phyloP scores from a whole-genome alignment of 2,888 invertebrate species.

The Troides helena region DNA sequence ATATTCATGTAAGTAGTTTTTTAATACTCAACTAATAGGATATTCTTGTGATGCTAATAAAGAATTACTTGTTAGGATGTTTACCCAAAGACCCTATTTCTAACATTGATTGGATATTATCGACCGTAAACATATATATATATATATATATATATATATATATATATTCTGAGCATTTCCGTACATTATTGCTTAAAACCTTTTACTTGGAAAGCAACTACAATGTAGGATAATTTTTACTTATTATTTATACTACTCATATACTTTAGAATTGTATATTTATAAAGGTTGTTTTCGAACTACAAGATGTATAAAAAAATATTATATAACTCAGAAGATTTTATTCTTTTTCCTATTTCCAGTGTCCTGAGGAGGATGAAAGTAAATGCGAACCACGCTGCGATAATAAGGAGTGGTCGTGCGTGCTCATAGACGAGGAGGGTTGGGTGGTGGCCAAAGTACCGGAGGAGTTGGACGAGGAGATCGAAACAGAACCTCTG shows the following conservation, averaged over 20 bases:
- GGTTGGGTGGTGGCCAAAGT: conserved; percentile 68
- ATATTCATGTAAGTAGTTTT: conserved; percentile 50
- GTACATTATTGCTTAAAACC: too few species aligned
- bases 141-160: too few species aligned
- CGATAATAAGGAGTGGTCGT: conserved; percentile 62
- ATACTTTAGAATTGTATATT: too few species aligned
- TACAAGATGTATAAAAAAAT: neutral
- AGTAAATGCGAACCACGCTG: conserved; percentile 54
- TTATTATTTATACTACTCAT: too few species aligned
- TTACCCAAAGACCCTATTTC: too few species aligned
- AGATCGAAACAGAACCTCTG: conserved; percentile 45
- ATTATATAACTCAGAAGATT: neutral
- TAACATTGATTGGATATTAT: too few species aligned
- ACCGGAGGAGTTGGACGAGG: conserved; percentile 37
- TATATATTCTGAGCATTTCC: too few species aligned
- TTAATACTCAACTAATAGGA: neutral
- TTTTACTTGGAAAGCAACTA: too few species aligned
- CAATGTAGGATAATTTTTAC: too few species aligned
- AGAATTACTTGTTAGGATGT: neutral
- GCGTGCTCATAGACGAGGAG: conserved; percentile 66
- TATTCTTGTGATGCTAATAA: neutral
- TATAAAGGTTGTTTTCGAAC: too few species aligned
- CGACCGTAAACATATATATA: too few species aligned
- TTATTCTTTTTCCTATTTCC: conserved; percentile 26
- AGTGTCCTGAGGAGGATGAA: conserved; percentile 58